Evolutionary conservation across 2,888 invertebrate species (phyloP), one percentile per base, ranked within the genome.

Genomic region (Pantelozetes paolii): DNA sequence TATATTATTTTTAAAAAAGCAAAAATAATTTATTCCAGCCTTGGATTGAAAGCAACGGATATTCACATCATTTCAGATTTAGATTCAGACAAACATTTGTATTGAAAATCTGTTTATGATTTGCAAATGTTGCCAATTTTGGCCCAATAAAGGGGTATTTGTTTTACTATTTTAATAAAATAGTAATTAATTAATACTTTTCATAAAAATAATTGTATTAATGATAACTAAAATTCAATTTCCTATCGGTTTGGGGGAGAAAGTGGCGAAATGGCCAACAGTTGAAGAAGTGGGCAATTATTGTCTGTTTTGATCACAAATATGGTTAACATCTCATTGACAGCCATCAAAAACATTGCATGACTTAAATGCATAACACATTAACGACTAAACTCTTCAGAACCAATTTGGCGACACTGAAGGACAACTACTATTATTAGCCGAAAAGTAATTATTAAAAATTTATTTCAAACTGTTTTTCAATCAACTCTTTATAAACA

Each of bases 341-440:
- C 20, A 23, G 54, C 36, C n/a, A n/a, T n/a, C n/a, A n/a, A n/a
- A 36, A 50, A 20, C 32, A 62, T 62, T 62, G 62, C 62, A 62
- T 62, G 62, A 30, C 62, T 62, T 32, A 30, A 30, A 62, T 18
- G 62, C 62, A 62, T 62, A 62, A 62, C 62, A 62, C 28, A 62
- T 62, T 62, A 30, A 62, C 62, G 3, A 18, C 26, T 32, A 62
- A 54, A 62, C 62, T 62, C 62, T 32, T 62, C 62, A 30, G 13
- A 28, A 62, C 62, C 18, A 32, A 62, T 30, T 62, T 62, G 62
- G 62, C 32, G 62, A 62, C 62, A 62, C 26, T 32, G 32, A 62
- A 62, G 62, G 62, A 62, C 62, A 32, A 11, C 62, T 5, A 62
- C 36, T 62, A 15, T 54, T 45, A 45, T 45, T 45, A n/a, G 15